phyloP scores from a whole-genome alignment of 2,888 invertebrate genomes.

The Sclerodermus sp. region DNA sequence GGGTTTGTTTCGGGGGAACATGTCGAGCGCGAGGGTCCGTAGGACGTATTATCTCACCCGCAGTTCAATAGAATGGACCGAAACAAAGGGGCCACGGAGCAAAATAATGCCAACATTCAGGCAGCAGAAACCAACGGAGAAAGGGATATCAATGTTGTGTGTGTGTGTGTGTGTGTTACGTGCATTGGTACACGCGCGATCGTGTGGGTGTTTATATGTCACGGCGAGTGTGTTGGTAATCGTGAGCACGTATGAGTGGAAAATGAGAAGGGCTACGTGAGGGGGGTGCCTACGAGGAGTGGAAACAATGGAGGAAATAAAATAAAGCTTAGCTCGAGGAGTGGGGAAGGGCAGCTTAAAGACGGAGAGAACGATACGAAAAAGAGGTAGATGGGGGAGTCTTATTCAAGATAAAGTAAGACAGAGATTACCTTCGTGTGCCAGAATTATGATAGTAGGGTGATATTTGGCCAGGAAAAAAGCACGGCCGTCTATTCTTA shows the following conservation, averaged over 20 bases:
- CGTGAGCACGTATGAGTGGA: conserved; percentile 28
- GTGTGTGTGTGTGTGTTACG: conserved; percentile 21
- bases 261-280: conserved; percentile 47
- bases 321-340: conserved; percentile 44
- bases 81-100: conserved; percentile 48
- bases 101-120: conserved; percentile 53
- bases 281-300: conserved; percentile 39
- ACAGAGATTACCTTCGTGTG: neutral
- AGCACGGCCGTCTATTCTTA: no score
- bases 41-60: conserved; percentile 48
- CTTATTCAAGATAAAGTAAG: conserved; percentile 33
- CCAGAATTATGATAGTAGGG: no score
- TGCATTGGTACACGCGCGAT: conserved; percentile 4
- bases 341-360: conserved; percentile 1
- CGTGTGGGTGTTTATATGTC: conserved; percentile 23
- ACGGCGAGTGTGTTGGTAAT: conserved; percentile 12
- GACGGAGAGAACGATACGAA: conserved; percentile 18
- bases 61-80: conserved; percentile 52
- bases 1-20: conserved; percentile 35
- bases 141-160: conserved; percentile 41
- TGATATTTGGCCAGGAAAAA: no score
- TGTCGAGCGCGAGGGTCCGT: conserved; percentile 31
- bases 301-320: conserved; percentile 54
- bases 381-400: conserved; percentile 20
- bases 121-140: conserved; percentile 41